phyloP scores from a whole-genome alignment of 2,113 vertebrate species.

The Bos taurus region ARS-UCD2.0 NC_037335.1:21771001-21771500 shows the following conservation, averaged over 20 bases:
- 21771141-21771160: not conserved
- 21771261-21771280: slow-evolving; percentile 13
- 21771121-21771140: not conserved
- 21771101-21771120: not conserved
- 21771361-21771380: not conserved
- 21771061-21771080: not conserved
- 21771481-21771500: not conserved
- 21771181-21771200: not conserved
- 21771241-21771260: not conserved
- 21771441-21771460: not conserved
- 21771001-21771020: not conserved
- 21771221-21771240: not conserved
- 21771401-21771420: not conserved
- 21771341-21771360: not conserved
- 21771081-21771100: not conserved
- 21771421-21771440: not conserved
- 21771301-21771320: not conserved
- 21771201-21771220: not conserved
- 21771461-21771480: not conserved
- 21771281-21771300: not conserved
- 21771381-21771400: not conserved
- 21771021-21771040: not conserved
- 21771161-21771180: not conserved
- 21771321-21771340: not conserved
- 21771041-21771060: not conserved